Evolutionary conservation across 2,113 vertebrate species (phyloP), one percentile per base, ranked within the genome.

Genomic region (Tachycineta bicolor): DNA sequence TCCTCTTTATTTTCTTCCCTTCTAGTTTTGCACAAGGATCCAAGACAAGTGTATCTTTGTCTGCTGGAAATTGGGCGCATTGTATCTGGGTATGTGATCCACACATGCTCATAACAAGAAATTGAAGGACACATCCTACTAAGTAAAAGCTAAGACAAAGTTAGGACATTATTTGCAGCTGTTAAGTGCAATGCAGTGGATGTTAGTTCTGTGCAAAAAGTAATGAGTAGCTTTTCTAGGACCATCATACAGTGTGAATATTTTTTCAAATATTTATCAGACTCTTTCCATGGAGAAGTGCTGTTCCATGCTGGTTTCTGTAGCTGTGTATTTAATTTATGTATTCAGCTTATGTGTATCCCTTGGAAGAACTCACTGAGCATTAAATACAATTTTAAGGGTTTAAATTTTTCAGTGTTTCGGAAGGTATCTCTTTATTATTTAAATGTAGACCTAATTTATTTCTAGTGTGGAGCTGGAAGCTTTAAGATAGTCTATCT

Each of bases 1-100:
- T 60, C 33, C 21, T 65, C 62, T 58, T 69, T 87, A 64, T 49
- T 88, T 65, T 78, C 88, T 95, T 95, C 44, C 56, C 20, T 87
- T 91, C 73, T 91, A 99, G 99, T 99, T 95, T 98, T 99, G 73
- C 99, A 99, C 96, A 99, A 99, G 97, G 98, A 99, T 88, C 99
- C 99, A 70, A 98, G 99, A 53, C 99, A 99, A 94, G 99, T 99
- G 16, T 99, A 99, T 81, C 99, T 99, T 62, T 99, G 99, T 76
- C 97, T 99, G 78, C 98, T 99, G 97, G 98, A 99, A 98, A 98
- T 99, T 73, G 99, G 99, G 31, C 98, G 99, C 78, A 99, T 99
- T 68, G 98, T 99, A 52, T 99, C 99, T 9, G 98, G 98, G 99
- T 99, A 90, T 44, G 98, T 97, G 78, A 89, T 89, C 26, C 9